These are phyloP conservation scores for Ceriagrion tenellum DNA, from an alignment of 2,888 invertebrate genomes.

Conservation along the genomic window DNA sequence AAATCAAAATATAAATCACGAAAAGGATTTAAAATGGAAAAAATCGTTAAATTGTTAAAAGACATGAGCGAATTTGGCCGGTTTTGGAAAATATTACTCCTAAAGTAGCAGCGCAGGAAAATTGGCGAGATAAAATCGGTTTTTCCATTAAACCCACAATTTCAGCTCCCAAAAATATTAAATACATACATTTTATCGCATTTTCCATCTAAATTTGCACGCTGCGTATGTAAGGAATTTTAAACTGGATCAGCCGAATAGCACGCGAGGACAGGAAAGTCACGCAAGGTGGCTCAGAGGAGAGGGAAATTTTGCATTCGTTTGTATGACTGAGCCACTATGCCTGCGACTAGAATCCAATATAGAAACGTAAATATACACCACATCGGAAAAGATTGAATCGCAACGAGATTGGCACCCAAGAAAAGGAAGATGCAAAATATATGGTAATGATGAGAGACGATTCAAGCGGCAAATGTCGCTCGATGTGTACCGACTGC, in stretches of 20 bases:
- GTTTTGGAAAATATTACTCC: too few relatives aligned
- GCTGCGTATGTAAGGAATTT: background rate
- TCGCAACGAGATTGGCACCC: background rate
- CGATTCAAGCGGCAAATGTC: too few relatives aligned
- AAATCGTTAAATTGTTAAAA: background rate
- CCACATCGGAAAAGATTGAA: background rate
- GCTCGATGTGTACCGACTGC: too few relatives aligned
- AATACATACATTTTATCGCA: background rate
- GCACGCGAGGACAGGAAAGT: background rate
- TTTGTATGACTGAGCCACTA: background rate
- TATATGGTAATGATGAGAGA: too few relatives aligned
- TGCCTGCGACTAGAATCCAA: background rate
- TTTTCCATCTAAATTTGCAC: background rate
- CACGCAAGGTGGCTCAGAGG: background rate
- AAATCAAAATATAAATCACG: background rate
- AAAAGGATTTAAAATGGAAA: background rate
- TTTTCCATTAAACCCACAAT: too few relatives aligned
- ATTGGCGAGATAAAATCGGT: too few relatives aligned
- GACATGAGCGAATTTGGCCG: background rate
- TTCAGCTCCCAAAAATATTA: too few relatives aligned
- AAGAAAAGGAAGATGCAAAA: background rate
- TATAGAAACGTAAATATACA: background rate
- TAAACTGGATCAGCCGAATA: background rate
- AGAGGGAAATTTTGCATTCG: background rate
- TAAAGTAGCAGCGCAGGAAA: too few relatives aligned